phyloP scores from a whole-genome alignment of 2,113 vertebrate genomes.

The Jaculus jaculus region DNA sequence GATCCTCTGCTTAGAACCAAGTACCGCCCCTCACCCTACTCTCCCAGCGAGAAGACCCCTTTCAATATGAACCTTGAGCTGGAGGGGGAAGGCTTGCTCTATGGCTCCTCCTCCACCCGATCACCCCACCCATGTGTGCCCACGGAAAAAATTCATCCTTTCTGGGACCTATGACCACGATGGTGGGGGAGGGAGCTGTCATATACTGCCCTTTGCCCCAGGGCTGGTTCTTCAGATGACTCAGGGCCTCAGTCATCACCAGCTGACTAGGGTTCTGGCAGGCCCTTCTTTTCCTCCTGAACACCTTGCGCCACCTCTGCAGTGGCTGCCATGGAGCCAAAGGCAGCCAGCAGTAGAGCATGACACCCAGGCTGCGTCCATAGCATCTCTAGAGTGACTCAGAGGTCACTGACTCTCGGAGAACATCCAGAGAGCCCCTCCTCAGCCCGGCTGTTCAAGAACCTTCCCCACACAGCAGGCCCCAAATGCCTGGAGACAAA shows the following conservation, averaged over 20 bases:
- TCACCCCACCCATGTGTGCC: not conserved
- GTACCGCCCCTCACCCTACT: not conserved
- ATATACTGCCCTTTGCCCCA: not conserved
- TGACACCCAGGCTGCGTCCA: not conserved
- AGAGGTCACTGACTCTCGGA: not conserved
- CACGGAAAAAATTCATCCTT: not conserved
- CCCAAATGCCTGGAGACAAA: constrained; percentile 49
- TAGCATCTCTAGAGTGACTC: constrained; percentile 49
- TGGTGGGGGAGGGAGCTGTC: not conserved
- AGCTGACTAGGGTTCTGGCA: not conserved
- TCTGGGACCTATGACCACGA: not conserved
- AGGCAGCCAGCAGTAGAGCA: not conserved
- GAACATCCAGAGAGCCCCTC: not conserved
- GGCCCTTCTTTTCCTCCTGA: not conserved
- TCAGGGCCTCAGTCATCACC: not conserved
- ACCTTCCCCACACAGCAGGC: not conserved
- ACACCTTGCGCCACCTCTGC: not conserved
- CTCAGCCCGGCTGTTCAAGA: not conserved
- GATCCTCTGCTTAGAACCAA: not conserved
- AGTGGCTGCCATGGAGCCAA: not conserved
- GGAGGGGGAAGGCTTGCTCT: not conserved
- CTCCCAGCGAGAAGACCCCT: not conserved
- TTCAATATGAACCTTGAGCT: not conserved
- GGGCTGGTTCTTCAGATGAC: not conserved
- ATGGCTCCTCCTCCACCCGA: not conserved